Base-by-base conservation (phyloP, 2,888 invertebrate species). In the Drosophila acutilabella region DNA sequence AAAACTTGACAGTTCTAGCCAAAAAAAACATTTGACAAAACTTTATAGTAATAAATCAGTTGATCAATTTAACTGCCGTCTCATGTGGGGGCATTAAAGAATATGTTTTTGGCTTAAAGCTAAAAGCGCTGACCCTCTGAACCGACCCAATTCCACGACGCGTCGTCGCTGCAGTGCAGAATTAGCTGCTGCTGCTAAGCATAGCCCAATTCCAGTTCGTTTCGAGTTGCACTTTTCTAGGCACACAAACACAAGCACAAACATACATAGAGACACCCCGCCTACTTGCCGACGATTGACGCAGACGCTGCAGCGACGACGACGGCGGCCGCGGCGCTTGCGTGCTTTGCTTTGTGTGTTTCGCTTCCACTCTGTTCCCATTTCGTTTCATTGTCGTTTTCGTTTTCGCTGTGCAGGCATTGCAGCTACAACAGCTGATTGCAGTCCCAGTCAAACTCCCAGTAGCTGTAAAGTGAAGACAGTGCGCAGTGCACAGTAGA, bases 121-220 rank as follows among this genome's bases (percentile, higher is more conserved):
- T 38, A 67, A 53, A 56, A 40, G 67, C 70, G 38, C 53, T 57
- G 58, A 23, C 61, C 71, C 74, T 64, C 67, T 84, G 85, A 88
- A 66, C 69, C 64, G 77, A 88, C 84, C 64, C 72, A 87, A 58
- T 78, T 81, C 64, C 75, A 75, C 59, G 56, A 72, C 42, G 16
- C 2, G 30, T 33, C 6, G 73, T 73, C 64, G 73, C 51, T 36
- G 50, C 18, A 42, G 30, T 5, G 57, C 71, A 59, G 36, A 60
- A 57, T 47, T 7, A 33, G 40, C 18, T 20, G 10, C 18, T 30
- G 10, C 26, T 30, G 10, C 26, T 53, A 16, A n/a, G 42, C 16
- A 40, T 36, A 8, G 42, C 44, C 18, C 53, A 18, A 23, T 52
- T 51, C 13, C 33, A 56, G n/a, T 58, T 58, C 14, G 50, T 56